phyloP scores from a whole-genome alignment of 2,113 vertebrate species.

The Perccottus glenii region DNA sequence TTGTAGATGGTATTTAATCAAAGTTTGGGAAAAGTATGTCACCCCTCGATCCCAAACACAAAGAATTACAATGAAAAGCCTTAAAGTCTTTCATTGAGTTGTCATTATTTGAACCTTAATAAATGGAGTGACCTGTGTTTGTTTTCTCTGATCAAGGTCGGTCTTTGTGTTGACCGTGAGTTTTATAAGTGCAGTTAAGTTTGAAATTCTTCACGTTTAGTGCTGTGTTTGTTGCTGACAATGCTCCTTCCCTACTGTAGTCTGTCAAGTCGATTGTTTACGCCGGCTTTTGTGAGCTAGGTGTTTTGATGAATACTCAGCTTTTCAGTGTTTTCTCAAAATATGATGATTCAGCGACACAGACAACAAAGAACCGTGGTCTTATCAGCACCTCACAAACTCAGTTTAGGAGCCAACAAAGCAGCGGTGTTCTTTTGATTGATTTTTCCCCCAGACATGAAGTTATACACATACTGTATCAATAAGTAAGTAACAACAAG shows the following conservation, averaged over 20 bases:
- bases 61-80: too few relatives aligned
- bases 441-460: neutral
- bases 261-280: slow-evolving; percentile 21
- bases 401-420: neutral
- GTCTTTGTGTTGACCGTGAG: too few relatives aligned
- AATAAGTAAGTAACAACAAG: slow-evolving; percentile 2
- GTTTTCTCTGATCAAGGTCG: too few relatives aligned
- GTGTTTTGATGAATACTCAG: slow-evolving; percentile 11
- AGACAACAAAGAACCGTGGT: slow-evolving; percentile 7
- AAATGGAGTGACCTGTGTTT: too few relatives aligned
- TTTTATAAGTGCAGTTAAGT: too few relatives aligned
- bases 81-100: too few relatives aligned
- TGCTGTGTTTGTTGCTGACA: slow-evolving; percentile 6
- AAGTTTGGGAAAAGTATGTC: too few relatives aligned
- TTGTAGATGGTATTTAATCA: too few relatives aligned
- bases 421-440: neutral
- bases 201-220: too few relatives aligned
- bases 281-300: neutral
- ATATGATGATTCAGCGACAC: slow-evolving; percentile 37
- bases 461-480: slow-evolving; percentile 22
- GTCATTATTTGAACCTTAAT: too few relatives aligned
- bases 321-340: slow-evolving; percentile 6
- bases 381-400: slow-evolving; percentile 24
- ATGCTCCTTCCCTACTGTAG: neutral
- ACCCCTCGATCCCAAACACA: too few relatives aligned